These are phyloP conservation scores for Sciurus niger DNA, from an alignment of 2,113 vertebrate species.

Conservation along the genomic window DNA sequence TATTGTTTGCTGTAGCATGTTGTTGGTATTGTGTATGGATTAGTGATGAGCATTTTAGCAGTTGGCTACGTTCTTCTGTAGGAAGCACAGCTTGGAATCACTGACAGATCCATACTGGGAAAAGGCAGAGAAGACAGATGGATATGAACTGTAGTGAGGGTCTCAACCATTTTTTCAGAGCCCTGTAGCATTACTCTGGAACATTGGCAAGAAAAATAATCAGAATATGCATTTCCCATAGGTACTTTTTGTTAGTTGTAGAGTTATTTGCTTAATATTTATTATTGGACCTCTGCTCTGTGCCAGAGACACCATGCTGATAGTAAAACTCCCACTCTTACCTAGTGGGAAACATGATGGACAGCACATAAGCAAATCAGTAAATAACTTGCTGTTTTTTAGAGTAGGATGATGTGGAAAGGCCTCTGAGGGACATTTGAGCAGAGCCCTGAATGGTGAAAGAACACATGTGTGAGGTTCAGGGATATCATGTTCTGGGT, in stretches of 20 bases:
- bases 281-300: background rate
- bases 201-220: too few species aligned
- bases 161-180: background rate
- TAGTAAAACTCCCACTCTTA: background rate
- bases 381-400: too few species aligned
- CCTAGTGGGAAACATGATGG: background rate
- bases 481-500: background rate
- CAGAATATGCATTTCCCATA: background rate
- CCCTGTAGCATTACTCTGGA: background rate
- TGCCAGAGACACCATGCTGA: background rate
- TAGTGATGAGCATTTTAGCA: background rate
- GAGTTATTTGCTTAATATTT: too few species aligned
- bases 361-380: background rate
- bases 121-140: background rate
- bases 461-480: too few species aligned
- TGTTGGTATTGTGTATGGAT: too few species aligned
- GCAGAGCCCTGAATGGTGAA: background rate
- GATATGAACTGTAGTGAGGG: background rate
- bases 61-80: background rate
- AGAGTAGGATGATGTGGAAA: background rate
- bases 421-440: background rate
- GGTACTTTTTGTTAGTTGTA: too few species aligned
- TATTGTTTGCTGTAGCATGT: background rate
- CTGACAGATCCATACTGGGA: background rate
- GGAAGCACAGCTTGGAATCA: background rate